A percentile compares a stretch with the other conserved stretches of the same genome.
Conservation (phyloP, 2,113 vertebrate species). For the Pantherophis guttatus region DNA sequence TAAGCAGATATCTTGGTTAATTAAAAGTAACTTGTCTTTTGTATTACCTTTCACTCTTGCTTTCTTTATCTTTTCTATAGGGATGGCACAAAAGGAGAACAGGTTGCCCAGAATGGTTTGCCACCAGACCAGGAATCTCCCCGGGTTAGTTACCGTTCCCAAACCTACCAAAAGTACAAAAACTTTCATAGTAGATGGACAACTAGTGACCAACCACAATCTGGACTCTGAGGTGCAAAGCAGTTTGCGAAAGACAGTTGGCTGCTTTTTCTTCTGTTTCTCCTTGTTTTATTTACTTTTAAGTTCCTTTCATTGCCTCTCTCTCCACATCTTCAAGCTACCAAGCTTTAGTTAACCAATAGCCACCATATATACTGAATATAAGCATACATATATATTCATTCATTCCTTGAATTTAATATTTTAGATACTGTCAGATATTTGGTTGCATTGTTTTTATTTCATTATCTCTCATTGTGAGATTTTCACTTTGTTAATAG, state of each 20-base stretch:
- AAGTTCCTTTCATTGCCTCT: conserved; percentile 55
- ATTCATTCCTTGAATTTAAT: conserved; percentile 63
- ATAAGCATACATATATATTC: conserved; percentile 7
- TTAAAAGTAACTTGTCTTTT: background rate
- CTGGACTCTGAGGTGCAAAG: conserved; percentile 74
- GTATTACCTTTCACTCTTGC: background rate
- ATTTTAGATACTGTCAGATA: conserved; percentile 66
- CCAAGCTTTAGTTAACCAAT: conserved; percentile 68
- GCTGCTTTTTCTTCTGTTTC: conserved; percentile 61
- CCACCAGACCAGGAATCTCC: conserved; percentile 90
- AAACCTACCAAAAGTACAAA: conserved; percentile 96
- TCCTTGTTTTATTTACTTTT: conserved; percentile 56
- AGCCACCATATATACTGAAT: conserved; percentile 51
- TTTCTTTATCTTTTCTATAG: conserved; percentile 55
- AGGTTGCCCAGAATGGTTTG: conserved; percentile 85
- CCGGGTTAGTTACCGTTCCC: conserved; percentile 96
- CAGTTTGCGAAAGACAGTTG: conserved; percentile 63
- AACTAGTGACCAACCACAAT: conserved; percentile 75
- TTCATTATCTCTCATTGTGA: conserved; percentile 73
- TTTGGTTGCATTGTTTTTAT: conserved; percentile 65
- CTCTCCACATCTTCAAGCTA: conserved; percentile 42
- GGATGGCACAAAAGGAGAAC: conserved; percentile 83
- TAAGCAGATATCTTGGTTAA: background rate
- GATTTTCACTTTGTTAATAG: conserved; percentile 73
- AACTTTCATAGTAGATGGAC: conserved; percentile 89